Base-by-base conservation (phyloP, 2,888 invertebrate species). In the Theretra japonica region DNA sequence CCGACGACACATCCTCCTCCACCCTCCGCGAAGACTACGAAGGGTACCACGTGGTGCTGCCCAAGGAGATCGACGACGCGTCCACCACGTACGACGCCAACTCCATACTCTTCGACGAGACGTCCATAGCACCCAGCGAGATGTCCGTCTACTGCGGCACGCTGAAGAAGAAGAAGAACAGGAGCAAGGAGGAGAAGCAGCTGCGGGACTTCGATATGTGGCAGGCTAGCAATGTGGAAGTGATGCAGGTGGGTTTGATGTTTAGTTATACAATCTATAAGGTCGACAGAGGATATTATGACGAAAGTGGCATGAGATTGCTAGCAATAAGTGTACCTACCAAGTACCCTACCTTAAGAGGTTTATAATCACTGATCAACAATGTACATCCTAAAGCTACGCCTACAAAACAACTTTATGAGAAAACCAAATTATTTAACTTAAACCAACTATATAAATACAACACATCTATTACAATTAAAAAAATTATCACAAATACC, bases 171-270 rank as follows among this genome's bases (percentile, higher is more conserved):
- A 92, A 91, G 77, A 91, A 87, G 70, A 86, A 77, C 53, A 85
- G 77, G 70, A 80, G 75, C 0, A 89, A 85, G 72, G 88, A 88
- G 41, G 86, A 88, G 69, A 80, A 82, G 70, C 87, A 86, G 58
- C 23, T 91, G 70, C 83, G 89, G 11, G 94, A 94, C 30, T 76
- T 85, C n/a, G 89, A 87, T 60, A 94, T 94, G 94, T 94, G 94
- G 94, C 84, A 85, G 57, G 92, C 93, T 0, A 92, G 88, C 71
- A 89, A 94, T 69, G 79, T 90, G 3, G 90, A 92, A 56, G 94
- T 94, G 30, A 90, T 93, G 89, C 86, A 91, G 89, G 93, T 91
- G 25, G 6, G 68, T 7, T 4, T 25, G 50, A 50, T 65, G 15
- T 41, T 8, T 21, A n/a, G n/a, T 1, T 19, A n/a, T 53, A 2